Evolutionary conservation across 2,113 vertebrate genomes (phyloP).

Genomic region (Bostrychus sinensis): DNA sequence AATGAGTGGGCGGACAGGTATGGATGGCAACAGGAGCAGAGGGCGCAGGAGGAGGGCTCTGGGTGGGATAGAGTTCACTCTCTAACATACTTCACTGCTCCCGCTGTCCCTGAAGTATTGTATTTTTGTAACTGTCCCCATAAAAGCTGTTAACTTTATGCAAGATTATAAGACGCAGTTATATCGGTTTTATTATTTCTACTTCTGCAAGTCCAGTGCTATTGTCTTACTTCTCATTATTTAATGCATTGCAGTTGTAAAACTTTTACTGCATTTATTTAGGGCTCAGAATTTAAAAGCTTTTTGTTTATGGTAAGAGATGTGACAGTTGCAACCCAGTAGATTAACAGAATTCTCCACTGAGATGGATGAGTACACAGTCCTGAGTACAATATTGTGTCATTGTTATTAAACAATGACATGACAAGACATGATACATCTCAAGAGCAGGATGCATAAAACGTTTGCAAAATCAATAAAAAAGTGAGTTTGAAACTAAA

Average conservation of each 20-base stretch:
- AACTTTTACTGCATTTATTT: too few species aligned
- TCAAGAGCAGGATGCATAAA: background rate
- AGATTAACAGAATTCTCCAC: background rate
- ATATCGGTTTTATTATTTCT: too few species aligned
- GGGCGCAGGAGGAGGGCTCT: slow-evolving; percentile 24
- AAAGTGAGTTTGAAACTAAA: background rate
- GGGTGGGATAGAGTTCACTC: slow-evolving; percentile 41
- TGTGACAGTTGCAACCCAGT: slow-evolving; percentile 3
- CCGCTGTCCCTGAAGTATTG: background rate
- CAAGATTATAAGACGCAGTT: background rate
- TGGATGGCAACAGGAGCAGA: slow-evolving; percentile 54
- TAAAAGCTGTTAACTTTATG: slow-evolving; percentile 2
- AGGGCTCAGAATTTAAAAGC: background rate
- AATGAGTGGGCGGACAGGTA: slow-evolving; percentile 71
- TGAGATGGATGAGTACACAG: background rate
- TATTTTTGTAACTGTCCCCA: background rate
- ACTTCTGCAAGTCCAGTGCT: background rate
- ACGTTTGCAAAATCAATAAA: background rate
- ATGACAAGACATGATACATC: too few species aligned
- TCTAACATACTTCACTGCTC: slow-evolving; percentile 32
- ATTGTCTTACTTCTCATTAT: too few species aligned
- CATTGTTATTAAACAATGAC: background rate
- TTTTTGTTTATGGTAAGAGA: background rate
- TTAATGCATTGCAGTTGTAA: background rate
- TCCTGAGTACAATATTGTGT: background rate